A percentile compares a stretch with the other conserved stretches of the same genome.
These are phyloP conservation scores for Luidia sarsii DNA, from an alignment of 53 echinoderm and acorn worm genomes.

Conservation along the genomic window DNA sequence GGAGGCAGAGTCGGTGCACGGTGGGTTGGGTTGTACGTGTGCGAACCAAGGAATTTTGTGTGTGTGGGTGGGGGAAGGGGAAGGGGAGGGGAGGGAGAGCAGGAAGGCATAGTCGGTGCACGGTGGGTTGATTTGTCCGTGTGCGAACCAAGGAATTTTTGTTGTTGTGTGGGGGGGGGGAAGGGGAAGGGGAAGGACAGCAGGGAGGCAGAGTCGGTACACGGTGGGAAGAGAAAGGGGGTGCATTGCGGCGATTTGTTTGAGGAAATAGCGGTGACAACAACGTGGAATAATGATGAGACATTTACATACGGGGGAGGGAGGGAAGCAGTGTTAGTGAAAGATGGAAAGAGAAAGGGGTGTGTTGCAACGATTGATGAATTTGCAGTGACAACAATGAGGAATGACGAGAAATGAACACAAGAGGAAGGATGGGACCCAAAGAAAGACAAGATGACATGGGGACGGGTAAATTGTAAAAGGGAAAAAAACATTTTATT, in stretches of 20 bases:
- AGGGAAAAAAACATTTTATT: background rate
- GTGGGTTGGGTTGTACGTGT: background rate
- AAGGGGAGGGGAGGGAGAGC: background rate
- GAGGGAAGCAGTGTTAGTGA: no score
- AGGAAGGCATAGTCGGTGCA: background rate
- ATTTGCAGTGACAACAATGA: no score
- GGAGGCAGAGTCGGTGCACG: background rate
- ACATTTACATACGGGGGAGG: no score
- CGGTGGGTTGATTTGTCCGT: background rate
- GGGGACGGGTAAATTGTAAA: background rate
- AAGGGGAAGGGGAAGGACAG: background rate
- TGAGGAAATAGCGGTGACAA: no score
- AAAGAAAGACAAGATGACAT: background rate
- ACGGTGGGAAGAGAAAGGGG: background rate
- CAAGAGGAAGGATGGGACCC: no score
- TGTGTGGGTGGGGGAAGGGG: slow-evolving; percentile 3
- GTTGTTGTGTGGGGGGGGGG: background rate
- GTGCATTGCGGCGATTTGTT: background rate
- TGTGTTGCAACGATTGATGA: no score
- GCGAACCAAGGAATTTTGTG: background rate
- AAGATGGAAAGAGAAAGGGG: no score
- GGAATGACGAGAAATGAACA: no score
- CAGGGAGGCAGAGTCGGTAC: background rate
- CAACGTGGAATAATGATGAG: no score
- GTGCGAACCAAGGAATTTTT: background rate